phyloP scores from a whole-genome alignment of 2,888 invertebrate genomes.

The Morpho helenor region DNA sequence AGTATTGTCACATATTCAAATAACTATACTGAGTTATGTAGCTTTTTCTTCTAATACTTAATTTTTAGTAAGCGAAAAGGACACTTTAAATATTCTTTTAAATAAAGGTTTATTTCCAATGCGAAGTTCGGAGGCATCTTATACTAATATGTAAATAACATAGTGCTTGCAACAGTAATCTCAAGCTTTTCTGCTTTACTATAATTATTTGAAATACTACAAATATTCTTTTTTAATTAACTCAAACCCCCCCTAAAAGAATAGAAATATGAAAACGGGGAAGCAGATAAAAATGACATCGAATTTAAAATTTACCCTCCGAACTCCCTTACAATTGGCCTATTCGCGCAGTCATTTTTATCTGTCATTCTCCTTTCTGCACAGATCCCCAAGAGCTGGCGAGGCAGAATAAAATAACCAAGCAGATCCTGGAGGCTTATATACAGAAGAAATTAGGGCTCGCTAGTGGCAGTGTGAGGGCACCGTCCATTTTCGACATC shows the following conservation, averaged over 20 bases:
- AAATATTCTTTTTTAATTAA: background rate
- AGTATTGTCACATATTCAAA: too few relatives aligned
- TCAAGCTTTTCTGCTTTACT: too few relatives aligned
- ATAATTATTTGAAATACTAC: too few relatives aligned
- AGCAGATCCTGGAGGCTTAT: conserved; percentile 86
- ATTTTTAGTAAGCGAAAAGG: too few relatives aligned
- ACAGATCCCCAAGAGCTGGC: conserved; percentile 81
- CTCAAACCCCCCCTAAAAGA: conserved; percentile 7
- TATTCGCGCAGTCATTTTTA: conserved; percentile 70
- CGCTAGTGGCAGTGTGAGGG: conserved; percentile 60
- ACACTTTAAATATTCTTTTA: too few relatives aligned
- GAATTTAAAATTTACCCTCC: conserved; percentile 29
- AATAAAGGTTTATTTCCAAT: too few relatives aligned
- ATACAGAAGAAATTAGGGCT: conserved; percentile 84
- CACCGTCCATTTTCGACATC: conserved; percentile 83
- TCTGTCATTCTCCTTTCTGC: conserved; percentile 70
- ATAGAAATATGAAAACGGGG: conserved; percentile 44
- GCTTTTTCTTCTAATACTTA: too few relatives aligned
- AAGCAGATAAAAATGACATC: conserved; percentile 77
- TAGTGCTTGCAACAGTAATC: too few relatives aligned
- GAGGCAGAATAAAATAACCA: conserved; percentile 87
- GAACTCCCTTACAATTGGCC: conserved; percentile 33
- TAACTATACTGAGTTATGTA: too few relatives aligned
- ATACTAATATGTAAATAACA: too few relatives aligned
- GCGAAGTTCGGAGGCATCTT: too few relatives aligned